Percentiles rank a stretch among this genome's conserved stretches.
Evolutionary conservation across 2,888 invertebrate genomes (phyloP).

Genomic region (Hydroisotoma schaefferi): DNA sequence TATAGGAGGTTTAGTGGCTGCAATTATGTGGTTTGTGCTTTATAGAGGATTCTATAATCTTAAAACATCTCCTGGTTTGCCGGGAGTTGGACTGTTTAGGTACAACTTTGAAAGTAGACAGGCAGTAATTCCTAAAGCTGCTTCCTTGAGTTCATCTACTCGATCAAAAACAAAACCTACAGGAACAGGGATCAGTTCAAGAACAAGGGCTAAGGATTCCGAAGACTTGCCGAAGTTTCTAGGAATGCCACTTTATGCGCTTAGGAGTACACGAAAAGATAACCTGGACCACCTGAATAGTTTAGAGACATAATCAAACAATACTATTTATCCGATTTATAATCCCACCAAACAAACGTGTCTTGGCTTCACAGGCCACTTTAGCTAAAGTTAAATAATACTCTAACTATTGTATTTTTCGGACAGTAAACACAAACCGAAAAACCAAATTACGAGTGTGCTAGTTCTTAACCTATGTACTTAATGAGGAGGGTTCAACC

Average conservation of each 20-base stretch:
- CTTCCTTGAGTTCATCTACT: conserved; percentile 1
- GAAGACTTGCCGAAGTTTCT: conserved; percentile 62
- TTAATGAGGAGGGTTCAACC: too few relatives aligned
- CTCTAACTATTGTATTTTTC: too few relatives aligned
- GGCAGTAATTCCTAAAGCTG: background rate
- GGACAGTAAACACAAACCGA: too few relatives aligned
- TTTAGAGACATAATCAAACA: too few relatives aligned
- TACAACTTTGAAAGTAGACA: conserved; percentile 24
- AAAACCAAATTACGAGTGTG: too few relatives aligned
- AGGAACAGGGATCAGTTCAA: conserved; percentile 2
- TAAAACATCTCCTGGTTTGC: conserved; percentile 62
- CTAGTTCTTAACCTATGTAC: too few relatives aligned
- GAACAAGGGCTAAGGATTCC: conserved; percentile 21
- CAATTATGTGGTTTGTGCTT: conserved; percentile 84
- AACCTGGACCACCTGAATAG: conserved; percentile 3
- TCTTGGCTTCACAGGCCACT: too few relatives aligned
- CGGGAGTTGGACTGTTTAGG: conserved; percentile 57
- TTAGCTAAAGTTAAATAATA: too few relatives aligned
- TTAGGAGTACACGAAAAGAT: conserved; percentile 34
- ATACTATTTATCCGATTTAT: too few relatives aligned
- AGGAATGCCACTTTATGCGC: conserved; percentile 71
- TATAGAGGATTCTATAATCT: conserved; percentile 58
- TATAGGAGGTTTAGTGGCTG: conserved; percentile 78
- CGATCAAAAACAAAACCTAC: conserved; percentile 9
- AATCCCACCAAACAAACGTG: too few relatives aligned